Base-by-base conservation (phyloP, 2,888 invertebrate genomes). In the Microctonus aethiopoides region DNA sequence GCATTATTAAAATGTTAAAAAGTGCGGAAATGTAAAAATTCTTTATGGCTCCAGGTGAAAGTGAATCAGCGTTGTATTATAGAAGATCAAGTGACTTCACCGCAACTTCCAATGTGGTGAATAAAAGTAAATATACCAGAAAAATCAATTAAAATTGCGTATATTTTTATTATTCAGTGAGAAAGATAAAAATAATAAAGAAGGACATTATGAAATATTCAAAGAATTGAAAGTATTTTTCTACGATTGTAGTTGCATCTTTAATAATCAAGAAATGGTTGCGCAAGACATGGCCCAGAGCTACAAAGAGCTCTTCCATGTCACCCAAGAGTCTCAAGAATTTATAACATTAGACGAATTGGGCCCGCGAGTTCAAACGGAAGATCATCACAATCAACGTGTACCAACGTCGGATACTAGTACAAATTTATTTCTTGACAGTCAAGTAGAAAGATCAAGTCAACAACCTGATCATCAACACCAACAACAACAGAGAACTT, bases 271-370 rank as follows among this genome's bases (percentile, higher is more conserved):
- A 57, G 82, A 83, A 34, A 84, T 84, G 83, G 84, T 84, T 68
- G 84, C 79, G 68, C 83, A 84, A 73, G 83, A 81, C 69, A 84
- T 84, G 81, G 79, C 83, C 46, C 82, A 83, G 76, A 78, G 82
- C 74, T 84, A 83, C 72, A 79, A 82, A 36, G 82, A 83, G 76
- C 81, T 84, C 73, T 78, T 84, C 61, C 82, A 82, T 54, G 74
- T 83, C 56, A 64, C 76, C 56, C 83, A 84, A 62, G 81, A 84
- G 56, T 75, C 82, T n/a, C 83, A 80, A 67, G 84, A 85, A 54
- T 81, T 81, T 65, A 78, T 84, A 39, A 80, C 82, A 7, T 72
- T 84, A 68, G 84, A 85, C 51, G 84, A 83, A 64, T 75, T 84
- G 3, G 78, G 80, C 4, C 81, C 84, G 26, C 76, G 79, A 4